Base-by-base conservation (phyloP, 2,797 vertebrate genomes). In the Choloepus didactylus region DNA sequence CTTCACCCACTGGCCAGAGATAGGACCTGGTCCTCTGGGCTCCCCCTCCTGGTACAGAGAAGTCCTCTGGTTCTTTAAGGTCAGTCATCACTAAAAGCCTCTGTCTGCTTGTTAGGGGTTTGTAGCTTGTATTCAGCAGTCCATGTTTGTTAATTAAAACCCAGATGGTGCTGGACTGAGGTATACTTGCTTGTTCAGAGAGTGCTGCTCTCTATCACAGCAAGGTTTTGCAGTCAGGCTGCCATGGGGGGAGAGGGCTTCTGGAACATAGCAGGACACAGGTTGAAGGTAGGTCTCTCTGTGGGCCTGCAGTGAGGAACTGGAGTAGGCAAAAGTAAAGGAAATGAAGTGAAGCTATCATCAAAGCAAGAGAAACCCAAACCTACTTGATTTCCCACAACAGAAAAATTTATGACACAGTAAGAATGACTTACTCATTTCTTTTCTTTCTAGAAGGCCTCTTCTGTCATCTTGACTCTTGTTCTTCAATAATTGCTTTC, bases 381-480 rank as follows among this genome's bases (percentile, higher is more conserved):
- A 31, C 10, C 21, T 60, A 38, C 54, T 73, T 35, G 11, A 64
- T 93, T 62, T 93, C 14, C 21, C 44, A 23, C 5, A 81, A 27
- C 16, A 6, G 64, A n/a, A 54, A 62, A 72, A 9, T 56, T 67
- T 85, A 93, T 25, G 8, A 41, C 29, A 23, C 19, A 79, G 0
- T 62, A 62, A 62, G 49, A 91, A 89, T 31, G 5, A 79, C 75
- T 31, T 84, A 5, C 11, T 64, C 25, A 51, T 54, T 93, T 75
- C 6, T 75, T 87, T 94, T 85, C 62, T 51, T 66, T 11, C 19
- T 60, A 66, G n/a, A 69, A 80, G 29, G n/a, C 11, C 31, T 21
- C 38, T 83, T 92, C 79, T 87, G 66, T 87, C 44, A n/a, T 69
- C 46, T 87, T 84, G 51, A 95, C 23, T 80, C 46, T 12, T 96